These are phyloP conservation scores for Tipula unca DNA, from an alignment of 2,888 invertebrate species.

Conservation along the genomic window DNA sequence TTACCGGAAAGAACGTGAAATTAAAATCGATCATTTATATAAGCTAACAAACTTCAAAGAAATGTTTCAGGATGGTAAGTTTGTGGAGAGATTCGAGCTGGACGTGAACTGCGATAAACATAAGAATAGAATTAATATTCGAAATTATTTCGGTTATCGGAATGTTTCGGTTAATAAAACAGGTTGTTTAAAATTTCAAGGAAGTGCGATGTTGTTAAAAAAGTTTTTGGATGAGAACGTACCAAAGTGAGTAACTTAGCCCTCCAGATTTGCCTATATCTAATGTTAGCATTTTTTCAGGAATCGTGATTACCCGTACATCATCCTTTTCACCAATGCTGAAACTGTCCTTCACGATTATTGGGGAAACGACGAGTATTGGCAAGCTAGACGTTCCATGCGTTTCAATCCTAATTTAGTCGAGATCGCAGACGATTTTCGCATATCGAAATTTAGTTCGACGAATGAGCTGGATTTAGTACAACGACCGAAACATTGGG, in stretches of 20 bases:
- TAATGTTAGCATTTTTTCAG: background rate
- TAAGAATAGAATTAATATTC: conserved; percentile 26
- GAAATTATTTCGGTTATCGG: conserved; percentile 60
- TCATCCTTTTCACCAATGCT: conserved; percentile 48
- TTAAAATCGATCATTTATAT: conserved; percentile 65
- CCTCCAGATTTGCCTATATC: background rate
- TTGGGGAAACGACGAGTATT: conserved; percentile 77
- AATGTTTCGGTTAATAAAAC: conserved; percentile 57
- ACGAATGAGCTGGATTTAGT: conserved; percentile 51
- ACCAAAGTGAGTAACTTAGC: background rate
- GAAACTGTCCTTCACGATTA: conserved; percentile 80
- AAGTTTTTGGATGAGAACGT: conserved; percentile 47
- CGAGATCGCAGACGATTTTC: conserved; percentile 58
- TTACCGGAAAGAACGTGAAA: conserved; percentile 27
- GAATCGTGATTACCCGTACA: conserved; percentile 26
- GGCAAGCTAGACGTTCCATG: conserved; percentile 87
- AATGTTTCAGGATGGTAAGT: conserved; percentile 72
- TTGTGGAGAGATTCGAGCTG: conserved; percentile 68
- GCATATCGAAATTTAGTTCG: conserved; percentile 54
- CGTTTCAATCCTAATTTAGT: conserved; percentile 65
- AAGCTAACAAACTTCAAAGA: conserved; percentile 78
- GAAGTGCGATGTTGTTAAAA: conserved; percentile 55
- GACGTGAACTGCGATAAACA: conserved; percentile 39
- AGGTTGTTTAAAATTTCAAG: conserved; percentile 78
- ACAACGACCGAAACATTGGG: conserved; percentile 53